Evolutionary conservation across 1,140 invertebrate genomes (phyloP).

Genomic region (Oscheius sp.): DNA sequence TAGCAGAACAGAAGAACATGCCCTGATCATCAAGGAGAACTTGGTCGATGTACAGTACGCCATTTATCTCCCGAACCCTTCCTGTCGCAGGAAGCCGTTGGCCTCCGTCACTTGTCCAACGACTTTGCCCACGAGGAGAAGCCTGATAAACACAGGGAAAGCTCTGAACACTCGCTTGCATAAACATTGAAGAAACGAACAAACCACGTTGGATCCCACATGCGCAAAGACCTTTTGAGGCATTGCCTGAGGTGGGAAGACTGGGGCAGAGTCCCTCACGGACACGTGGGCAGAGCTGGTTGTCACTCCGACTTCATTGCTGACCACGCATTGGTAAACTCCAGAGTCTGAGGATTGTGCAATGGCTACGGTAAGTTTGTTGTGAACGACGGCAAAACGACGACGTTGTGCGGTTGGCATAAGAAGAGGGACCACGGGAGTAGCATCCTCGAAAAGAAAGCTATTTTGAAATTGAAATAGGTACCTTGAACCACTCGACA

Average conservation of each 20-base stretch:
- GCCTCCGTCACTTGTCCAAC: conserved; percentile 27
- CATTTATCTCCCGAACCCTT: conserved; percentile 21
- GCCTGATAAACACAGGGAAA: conserved; percentile 35
- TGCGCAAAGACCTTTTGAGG: conserved; percentile 24
- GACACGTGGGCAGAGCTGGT: conserved; percentile 26
- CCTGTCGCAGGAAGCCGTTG: conserved; percentile 7
- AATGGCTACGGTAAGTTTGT: conserved; percentile 10
- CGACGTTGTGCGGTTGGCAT: conserved; percentile 32
- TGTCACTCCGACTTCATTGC: conserved; percentile 23
- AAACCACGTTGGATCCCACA: conserved; percentile 28
- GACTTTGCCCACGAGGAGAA: conserved; percentile 16
- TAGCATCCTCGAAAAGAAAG: conserved; percentile 12
- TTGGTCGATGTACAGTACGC: conserved; percentile 27
- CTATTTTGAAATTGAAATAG: neutral
- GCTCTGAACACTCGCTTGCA: too few species aligned
- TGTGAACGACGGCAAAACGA: conserved; percentile 20
- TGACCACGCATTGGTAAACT: conserved; percentile 31
- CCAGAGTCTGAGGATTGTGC: conserved; percentile 17
- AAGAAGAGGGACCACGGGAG: conserved; percentile 29
- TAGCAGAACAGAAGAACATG: conserved; percentile 28
- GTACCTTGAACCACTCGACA: conserved; percentile 33
- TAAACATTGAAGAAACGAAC: too few species aligned
- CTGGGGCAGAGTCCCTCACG: conserved; percentile 23
- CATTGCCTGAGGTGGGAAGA: conserved; percentile 23
- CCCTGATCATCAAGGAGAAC: conserved; percentile 31